Evolutionary conservation across 2,888 invertebrate genomes (phyloP).

Genomic region (Homarus gammarus): DNA sequence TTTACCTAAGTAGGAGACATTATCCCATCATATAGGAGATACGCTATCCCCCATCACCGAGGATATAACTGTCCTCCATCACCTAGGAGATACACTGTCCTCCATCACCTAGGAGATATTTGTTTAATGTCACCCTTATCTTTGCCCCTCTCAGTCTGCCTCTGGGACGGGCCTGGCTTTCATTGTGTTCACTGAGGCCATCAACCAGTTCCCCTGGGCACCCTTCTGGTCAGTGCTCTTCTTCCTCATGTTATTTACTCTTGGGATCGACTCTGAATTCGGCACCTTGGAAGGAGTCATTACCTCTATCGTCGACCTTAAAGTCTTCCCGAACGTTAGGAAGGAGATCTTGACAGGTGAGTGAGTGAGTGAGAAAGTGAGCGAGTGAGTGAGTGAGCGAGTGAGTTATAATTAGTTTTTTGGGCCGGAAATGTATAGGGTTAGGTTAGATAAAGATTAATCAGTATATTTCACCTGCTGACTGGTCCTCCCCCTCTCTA

Average conservation of each 20-base stretch:
- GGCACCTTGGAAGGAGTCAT: slow-evolving; percentile 97
- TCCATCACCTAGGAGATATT: too few species aligned
- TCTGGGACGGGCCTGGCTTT: slow-evolving; percentile 97
- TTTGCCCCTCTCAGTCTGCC: slow-evolving; percentile 86
- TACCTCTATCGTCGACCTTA: slow-evolving; percentile 96
- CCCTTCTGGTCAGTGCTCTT: slow-evolving; percentile 97
- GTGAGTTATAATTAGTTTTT: not conserved
- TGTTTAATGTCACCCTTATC: too few species aligned
- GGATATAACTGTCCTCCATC: too few species aligned
- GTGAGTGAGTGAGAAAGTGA: slow-evolving; percentile 10
- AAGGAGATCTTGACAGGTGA: slow-evolving; percentile 92
- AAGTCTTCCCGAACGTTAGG: slow-evolving; percentile 92
- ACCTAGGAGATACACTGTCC: too few species aligned
- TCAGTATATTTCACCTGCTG: too few species aligned
- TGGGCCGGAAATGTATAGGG: too few species aligned
- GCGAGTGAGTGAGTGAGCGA: too few species aligned
- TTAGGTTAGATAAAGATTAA: too few species aligned
- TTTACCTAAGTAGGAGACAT: too few species aligned
- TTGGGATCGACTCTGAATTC: slow-evolving; percentile 98
- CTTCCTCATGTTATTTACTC: slow-evolving; percentile 96
- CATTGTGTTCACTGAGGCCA: slow-evolving; percentile 98
- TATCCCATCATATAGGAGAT: too few species aligned
- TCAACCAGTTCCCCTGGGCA: slow-evolving; percentile 97
- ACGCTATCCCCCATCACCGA: too few species aligned
- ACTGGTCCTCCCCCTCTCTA: slow-evolving; percentile 73